Evolutionary conservation across 2,888 invertebrate genomes (phyloP), one percentile per base, ranked within the genome.

Genomic region (Morpho achilles): DNA sequence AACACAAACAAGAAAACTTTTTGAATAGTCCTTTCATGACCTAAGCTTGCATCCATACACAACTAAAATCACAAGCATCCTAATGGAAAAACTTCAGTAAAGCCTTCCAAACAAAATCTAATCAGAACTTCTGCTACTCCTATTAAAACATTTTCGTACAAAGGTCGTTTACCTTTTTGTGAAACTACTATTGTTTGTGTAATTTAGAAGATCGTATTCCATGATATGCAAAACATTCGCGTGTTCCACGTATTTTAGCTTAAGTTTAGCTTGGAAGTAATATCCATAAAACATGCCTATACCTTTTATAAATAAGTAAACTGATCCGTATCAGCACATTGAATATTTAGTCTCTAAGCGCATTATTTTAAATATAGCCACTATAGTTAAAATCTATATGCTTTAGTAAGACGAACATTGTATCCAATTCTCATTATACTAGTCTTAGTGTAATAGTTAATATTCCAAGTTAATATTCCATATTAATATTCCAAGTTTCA

Each of bases 191-290:
- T 51, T 42, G 22, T 51, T 51, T 51, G 42, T 51, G 42, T 42
- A 8, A 50, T 50, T 41, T 22, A 50, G 42, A 42, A 42, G 50
- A 51, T 51, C 42, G 41, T 51, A 42, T 23, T 51, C 42, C 42
- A 7, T 42, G 50, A 51, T 51, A 51, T 51, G 50, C 42, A 41
- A 51, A 51, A 7, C 42, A 51, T 8, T 51, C 41, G 50, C 50
- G 50, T 51, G 50, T 51, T 9, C 42, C 50, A 51, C 41, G 50
- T 40, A 42, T 42, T 51, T 51, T 51, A 51, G 42, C 3, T 42
- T 40, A 50, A 50, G 40, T 50, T 50, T 50, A 50, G 10, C 40
- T 10, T 8, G 40, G 40, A 10, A 50, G 40, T 40, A 40, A 47
- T 32, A 32, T 32, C 32, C 32, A 32, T 32, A 32, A 32, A 32